Conservation (phyloP, 2,113 vertebrate genomes). For the Larimichthys crocea region DNA sequence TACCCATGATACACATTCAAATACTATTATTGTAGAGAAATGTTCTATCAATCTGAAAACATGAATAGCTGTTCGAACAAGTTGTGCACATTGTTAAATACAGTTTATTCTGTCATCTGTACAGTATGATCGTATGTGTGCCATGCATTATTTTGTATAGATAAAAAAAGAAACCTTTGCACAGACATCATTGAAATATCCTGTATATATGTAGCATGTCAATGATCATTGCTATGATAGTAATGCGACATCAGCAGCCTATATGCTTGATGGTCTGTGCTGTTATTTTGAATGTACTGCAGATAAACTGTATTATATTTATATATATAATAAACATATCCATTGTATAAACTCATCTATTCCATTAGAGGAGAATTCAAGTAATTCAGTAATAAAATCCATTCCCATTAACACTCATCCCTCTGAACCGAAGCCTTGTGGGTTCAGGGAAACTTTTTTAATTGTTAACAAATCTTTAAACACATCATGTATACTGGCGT, state of each 20-base stretch:
- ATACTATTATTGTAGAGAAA: conserved; percentile 35
- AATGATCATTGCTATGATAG: conserved; percentile 43
- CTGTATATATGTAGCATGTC: conserved; percentile 62
- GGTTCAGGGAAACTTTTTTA: background rate
- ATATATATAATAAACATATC: background rate
- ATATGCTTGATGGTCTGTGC: conserved; percentile 50
- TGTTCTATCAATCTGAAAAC: conserved; percentile 29
- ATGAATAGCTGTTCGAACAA: conserved; percentile 14
- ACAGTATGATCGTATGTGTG: conserved; percentile 36
- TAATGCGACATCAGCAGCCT: conserved; percentile 43
- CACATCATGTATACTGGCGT: conserved; percentile 1
- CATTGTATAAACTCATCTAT: background rate
- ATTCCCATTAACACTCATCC: background rate
- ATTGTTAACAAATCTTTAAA: conserved; percentile 3
- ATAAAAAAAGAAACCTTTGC: conserved; percentile 32
- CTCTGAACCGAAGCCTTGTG: background rate
- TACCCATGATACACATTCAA: conserved; percentile 30
- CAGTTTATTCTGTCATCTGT: conserved; percentile 38
- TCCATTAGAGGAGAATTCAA: conserved; percentile 7
- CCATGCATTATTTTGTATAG: conserved; percentile 45
- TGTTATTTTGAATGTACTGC: conserved; percentile 66
- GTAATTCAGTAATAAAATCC: background rate
- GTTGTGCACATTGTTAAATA: conserved; percentile 23
- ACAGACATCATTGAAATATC: conserved; percentile 47
- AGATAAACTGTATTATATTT: conserved; percentile 32